These are phyloP conservation scores for Lasioglossum baleicum DNA, from an alignment of 1,140 invertebrate genomes.

Conservation along the genomic window DNA sequence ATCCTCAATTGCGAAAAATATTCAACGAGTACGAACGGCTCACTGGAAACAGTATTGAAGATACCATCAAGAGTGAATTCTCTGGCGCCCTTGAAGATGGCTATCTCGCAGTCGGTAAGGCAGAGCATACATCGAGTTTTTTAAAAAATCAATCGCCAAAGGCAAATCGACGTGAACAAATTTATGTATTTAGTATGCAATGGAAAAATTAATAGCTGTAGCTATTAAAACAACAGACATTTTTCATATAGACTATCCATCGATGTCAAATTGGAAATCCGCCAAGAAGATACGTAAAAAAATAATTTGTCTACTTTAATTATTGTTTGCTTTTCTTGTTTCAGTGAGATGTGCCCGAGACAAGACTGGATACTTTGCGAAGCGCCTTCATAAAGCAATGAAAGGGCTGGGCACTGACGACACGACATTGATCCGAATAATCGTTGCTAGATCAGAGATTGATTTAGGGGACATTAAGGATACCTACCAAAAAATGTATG, in stretches of 20 bases:
- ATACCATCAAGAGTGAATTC: constrained; percentile 93
- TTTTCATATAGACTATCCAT: too few species aligned
- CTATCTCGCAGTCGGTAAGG: constrained; percentile 91
- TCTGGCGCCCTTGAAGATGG: constrained; percentile 92
- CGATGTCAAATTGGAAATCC: too few species aligned
- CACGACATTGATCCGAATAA: constrained; percentile 90
- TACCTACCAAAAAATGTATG: constrained; percentile 88
- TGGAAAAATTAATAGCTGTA: too few species aligned
- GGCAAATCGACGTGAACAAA: too few species aligned
- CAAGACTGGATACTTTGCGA: constrained; percentile 93
- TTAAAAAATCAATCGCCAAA: neutral
- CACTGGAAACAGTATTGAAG: constrained; percentile 89
- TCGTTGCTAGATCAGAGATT: constrained; percentile 92
- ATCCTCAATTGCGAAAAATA: constrained; percentile 89
- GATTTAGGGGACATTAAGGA: constrained; percentile 93
- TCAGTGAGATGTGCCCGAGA: constrained; percentile 90
- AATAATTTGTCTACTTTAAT: too few species aligned
- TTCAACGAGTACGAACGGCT: constrained; percentile 90
- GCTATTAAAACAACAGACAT: too few species aligned
- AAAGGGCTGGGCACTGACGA: constrained; percentile 92
- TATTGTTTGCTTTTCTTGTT: constrained; percentile 37
- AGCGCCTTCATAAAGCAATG: constrained; percentile 93
- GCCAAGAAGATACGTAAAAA: too few species aligned
- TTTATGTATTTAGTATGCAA: too few species aligned
- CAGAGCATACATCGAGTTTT: neutral